phyloP scores from a whole-genome alignment of 2,888 invertebrate species.

The Nowickia ferox region DNA sequence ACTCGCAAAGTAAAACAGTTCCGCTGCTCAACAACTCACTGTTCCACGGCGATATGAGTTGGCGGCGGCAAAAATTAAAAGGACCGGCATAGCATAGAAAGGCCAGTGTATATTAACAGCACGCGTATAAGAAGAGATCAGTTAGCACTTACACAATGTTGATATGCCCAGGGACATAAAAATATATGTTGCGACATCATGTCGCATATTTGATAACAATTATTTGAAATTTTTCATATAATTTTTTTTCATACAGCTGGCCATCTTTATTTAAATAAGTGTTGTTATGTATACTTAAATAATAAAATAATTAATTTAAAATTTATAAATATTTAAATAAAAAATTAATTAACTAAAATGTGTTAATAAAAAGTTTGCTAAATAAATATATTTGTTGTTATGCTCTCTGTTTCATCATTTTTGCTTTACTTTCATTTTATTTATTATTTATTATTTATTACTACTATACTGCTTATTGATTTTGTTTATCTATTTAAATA shows the following conservation, averaged over 20 bases:
- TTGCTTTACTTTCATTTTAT: constrained; percentile 63
- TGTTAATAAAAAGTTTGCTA: constrained; percentile 76
- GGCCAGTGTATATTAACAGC: too few relatives aligned
- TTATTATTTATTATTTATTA: constrained; percentile 5
- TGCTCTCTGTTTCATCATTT: constrained; percentile 83
- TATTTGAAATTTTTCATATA: too few relatives aligned
- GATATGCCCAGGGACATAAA: too few relatives aligned
- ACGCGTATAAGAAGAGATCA: too few relatives aligned
- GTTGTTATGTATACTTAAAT: constrained; percentile 64
- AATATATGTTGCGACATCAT: too few relatives aligned
- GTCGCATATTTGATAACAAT: too few relatives aligned
- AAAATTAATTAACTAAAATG: constrained; percentile 74
- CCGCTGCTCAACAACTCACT: too few relatives aligned
- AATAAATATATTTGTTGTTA: constrained; percentile 78
- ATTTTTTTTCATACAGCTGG: not conserved
- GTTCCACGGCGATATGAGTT: too few relatives aligned
- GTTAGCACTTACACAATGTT: too few relatives aligned
- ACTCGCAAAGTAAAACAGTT: too few relatives aligned
- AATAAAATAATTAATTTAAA: constrained; percentile 58
- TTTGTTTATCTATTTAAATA: constrained; percentile 46
- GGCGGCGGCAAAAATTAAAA: too few relatives aligned
- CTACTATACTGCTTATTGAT: constrained; percentile 13
- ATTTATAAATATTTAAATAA: constrained; percentile 71
- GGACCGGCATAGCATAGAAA: too few relatives aligned
- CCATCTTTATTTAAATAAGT: constrained; percentile 61